A percentile compares a stretch with the other conserved stretches of the same genome.
These are phyloP conservation scores for Hyposoter didymator DNA, from an alignment of 2,888 invertebrate species.

Conservation along the genomic window DNA sequence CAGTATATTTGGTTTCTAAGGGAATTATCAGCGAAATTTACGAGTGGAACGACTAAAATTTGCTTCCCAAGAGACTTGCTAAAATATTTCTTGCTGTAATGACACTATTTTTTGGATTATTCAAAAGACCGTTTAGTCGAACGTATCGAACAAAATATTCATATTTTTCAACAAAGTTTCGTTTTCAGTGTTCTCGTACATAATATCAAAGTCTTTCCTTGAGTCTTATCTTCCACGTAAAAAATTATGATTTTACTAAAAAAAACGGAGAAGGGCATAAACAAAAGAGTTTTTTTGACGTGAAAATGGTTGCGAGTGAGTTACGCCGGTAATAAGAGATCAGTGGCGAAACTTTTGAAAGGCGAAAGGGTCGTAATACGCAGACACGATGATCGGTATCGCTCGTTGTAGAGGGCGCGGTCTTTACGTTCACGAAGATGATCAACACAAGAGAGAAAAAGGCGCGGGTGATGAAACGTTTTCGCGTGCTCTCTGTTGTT, in stretches of 20 bases:
- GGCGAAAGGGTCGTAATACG: conserved; percentile 26
- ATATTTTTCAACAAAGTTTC: too few relatives aligned
- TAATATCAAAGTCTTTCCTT: neutral
- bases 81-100: too few relatives aligned
- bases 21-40: too few relatives aligned
- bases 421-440: conserved; percentile 65
- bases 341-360: conserved; percentile 66
- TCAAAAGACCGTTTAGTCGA: too few relatives aligned
- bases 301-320: conserved; percentile 71
- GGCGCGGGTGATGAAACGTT: conserved; percentile 1
- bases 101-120: too few relatives aligned
- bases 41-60: too few relatives aligned
- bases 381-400: conserved; percentile 70
- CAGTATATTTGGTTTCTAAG: too few relatives aligned
- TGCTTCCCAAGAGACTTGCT: too few relatives aligned
- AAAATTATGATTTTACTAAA: neutral
- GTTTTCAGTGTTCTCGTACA: too few relatives aligned
- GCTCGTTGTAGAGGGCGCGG: conserved; percentile 68
- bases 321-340: conserved; percentile 76
- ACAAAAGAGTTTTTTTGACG: conserved; percentile 50
- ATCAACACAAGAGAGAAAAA: neutral
- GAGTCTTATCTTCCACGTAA: neutral
- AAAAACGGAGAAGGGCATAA: neutral
- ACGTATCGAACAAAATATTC: too few relatives aligned
- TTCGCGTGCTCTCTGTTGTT: neutral